Evolutionary conservation across 2,113 vertebrate genomes (phyloP).

Genomic region (Neolamprologus fasciatus): DNA sequence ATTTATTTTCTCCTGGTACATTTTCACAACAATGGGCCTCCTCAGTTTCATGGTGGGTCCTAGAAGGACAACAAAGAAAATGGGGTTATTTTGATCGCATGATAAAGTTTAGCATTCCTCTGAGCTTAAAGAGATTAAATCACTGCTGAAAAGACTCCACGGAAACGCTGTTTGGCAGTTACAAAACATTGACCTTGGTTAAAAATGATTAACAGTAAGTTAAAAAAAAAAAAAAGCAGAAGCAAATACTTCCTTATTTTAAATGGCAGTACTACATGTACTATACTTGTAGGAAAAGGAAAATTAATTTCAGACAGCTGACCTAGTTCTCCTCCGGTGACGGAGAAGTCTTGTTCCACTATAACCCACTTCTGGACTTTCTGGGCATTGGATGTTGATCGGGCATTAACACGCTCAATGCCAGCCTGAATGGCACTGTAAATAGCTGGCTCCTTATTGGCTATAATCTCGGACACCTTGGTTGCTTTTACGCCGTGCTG

Average conservation of each 20-base stretch:
- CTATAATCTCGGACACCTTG: conserved; percentile 62
- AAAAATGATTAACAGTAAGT: background rate
- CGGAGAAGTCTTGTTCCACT: conserved; percentile 66
- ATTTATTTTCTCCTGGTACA: conserved; percentile 70
- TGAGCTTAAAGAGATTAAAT: background rate
- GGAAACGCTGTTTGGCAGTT: background rate
- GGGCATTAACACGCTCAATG: conserved; percentile 59
- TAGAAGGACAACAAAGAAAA: conserved; percentile 7
- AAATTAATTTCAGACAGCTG: background rate
- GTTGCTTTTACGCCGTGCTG: conserved; percentile 16
- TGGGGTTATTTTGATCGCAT: background rate
- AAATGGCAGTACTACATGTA: background rate
- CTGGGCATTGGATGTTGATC: conserved; percentile 66
- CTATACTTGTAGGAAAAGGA: background rate
- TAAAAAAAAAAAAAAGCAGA: background rate
- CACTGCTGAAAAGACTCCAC: background rate
- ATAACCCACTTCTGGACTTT: conserved; percentile 71
- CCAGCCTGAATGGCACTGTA: conserved; percentile 69
- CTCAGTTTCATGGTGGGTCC: conserved; percentile 78
- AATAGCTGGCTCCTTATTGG: conserved; percentile 63
- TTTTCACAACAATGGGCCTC: conserved; percentile 69
- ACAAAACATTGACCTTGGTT: background rate
- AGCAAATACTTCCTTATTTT: background rate
- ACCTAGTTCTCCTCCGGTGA: conserved; percentile 73
- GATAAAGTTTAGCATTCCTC: background rate